A percentile compares a stretch with the other conserved stretches of the same genome.
Evolutionary conservation across 2,113 vertebrate genomes (phyloP).

Genomic region (Alectura lathami): DNA sequence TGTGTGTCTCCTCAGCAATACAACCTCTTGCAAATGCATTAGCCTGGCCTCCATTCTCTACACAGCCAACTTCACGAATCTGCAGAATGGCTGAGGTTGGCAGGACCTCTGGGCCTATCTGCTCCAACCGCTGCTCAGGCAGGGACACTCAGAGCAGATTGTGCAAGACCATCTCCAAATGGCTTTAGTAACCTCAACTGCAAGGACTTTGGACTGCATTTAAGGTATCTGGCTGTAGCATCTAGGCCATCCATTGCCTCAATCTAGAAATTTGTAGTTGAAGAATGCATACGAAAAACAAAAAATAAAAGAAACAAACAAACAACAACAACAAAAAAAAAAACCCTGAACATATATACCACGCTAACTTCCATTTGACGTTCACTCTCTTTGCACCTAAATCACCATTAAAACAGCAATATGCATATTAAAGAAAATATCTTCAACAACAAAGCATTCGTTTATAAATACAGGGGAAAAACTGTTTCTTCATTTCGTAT

Average conservation of each 20-base stretch:
- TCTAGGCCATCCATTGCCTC: background rate
- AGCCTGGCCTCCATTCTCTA: background rate
- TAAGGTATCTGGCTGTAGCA: background rate
- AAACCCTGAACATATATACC: background rate
- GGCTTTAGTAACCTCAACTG: background rate
- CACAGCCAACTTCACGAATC: background rate
- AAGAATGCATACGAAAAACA: too few relatives aligned
- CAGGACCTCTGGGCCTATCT: background rate
- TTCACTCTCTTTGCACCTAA: background rate
- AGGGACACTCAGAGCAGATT: background rate
- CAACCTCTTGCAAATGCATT: background rate
- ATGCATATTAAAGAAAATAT: background rate
- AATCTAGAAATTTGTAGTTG: background rate
- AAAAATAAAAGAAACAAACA: too few relatives aligned
- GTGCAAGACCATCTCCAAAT: background rate
- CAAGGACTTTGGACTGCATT: background rate
- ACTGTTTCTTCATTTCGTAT: background rate
- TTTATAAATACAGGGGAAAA: background rate
- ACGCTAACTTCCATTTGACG: background rate
- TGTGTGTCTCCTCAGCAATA: background rate
- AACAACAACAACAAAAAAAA: too few relatives aligned
- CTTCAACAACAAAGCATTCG: background rate
- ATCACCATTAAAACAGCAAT: background rate
- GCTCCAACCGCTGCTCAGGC: background rate
- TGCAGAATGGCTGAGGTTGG: background rate